phyloP scores from a whole-genome alignment of 2,888 invertebrate genomes.

The Pristionchus maxplancki region DNA sequence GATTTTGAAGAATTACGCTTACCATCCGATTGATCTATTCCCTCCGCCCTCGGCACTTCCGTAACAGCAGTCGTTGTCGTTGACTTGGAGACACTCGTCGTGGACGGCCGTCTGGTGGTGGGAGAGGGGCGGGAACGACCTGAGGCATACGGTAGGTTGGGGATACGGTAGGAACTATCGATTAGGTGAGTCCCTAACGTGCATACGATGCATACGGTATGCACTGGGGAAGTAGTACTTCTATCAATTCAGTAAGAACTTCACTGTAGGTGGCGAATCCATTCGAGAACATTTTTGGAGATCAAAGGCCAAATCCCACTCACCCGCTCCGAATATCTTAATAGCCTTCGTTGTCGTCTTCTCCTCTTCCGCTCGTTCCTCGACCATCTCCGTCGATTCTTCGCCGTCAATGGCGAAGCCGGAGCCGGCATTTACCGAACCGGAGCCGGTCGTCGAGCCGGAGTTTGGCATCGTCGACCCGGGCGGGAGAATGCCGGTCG shows the following conservation, averaged over 20 bases:
- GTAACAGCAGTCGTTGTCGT: background rate
- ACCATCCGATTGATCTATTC: background rate
- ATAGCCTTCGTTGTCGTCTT: constrained; percentile 21
- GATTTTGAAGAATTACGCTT: no score
- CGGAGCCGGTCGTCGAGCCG: background rate
- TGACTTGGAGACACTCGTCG: background rate
- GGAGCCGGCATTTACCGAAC: background rate
- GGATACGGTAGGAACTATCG: constrained; percentile 11
- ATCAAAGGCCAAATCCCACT: background rate
- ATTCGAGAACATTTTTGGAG: no score
- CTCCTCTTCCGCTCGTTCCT: background rate
- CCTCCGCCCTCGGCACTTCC: background rate
- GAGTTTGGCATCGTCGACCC: background rate
- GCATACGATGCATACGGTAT: no score
- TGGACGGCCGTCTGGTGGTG: background rate
- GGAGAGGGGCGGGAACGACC: constrained; percentile 6
- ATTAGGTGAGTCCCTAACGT: no score
- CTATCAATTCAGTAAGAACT: no score
- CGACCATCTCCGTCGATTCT: constrained; percentile 9
- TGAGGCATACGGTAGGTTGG: background rate
- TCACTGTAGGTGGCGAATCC: no score
- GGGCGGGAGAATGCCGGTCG: background rate
- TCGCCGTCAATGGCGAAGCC: background rate
- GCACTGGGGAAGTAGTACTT: no score
- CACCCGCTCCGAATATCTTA: constrained; percentile 37